Percentiles rank a stretch among this genome's conserved stretches.
phyloP scores from a whole-genome alignment of 92 coral and sea anemone genomes.

The Phenganax stokvisi region DNA sequence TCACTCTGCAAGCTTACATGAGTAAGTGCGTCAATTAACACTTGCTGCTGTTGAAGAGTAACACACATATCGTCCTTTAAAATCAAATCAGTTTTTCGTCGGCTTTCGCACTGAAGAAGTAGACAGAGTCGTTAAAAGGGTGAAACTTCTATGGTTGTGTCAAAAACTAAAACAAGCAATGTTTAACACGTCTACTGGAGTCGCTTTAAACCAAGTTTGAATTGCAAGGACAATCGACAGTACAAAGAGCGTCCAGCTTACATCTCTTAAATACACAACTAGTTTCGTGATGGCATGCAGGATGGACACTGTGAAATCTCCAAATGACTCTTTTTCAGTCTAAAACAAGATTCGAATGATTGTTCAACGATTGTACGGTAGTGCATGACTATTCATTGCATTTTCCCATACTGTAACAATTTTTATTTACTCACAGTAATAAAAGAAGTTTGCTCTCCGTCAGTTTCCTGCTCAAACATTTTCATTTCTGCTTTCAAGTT shows the following conservation, averaged over 20 bases:
- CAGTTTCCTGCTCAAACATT: constrained; percentile 78
- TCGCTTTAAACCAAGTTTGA: too few relatives aligned
- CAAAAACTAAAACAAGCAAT: neutral
- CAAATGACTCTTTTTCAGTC: constrained; percentile 51
- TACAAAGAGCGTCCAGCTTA: constrained; percentile 8
- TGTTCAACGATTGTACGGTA: neutral
- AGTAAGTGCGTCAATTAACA: constrained; percentile 81
- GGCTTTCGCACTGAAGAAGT: constrained; percentile 64
- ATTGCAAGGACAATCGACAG: neutral
- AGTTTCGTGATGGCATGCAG: constrained; percentile 82
- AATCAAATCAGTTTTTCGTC: constrained; percentile 66
- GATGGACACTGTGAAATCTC: constrained; percentile 87
- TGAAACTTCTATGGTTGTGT: too few relatives aligned
- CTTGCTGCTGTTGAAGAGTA: constrained; percentile 84
- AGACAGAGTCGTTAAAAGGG: too few relatives aligned
- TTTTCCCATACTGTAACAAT: neutral
- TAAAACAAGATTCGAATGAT: neutral
- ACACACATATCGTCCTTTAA: constrained; percentile 70
- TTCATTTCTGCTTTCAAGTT: constrained; percentile 78
- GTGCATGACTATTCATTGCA: neutral
- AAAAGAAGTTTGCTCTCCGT: constrained; percentile 52
- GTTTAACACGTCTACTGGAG: neutral
- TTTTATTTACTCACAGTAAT: constrained; percentile 2
- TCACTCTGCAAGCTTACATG: constrained; percentile 55
- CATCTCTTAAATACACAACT: constrained; percentile 81